phyloP scores from a whole-genome alignment of 1,140 invertebrate genomes.

The Drosophila aff. region DNA sequence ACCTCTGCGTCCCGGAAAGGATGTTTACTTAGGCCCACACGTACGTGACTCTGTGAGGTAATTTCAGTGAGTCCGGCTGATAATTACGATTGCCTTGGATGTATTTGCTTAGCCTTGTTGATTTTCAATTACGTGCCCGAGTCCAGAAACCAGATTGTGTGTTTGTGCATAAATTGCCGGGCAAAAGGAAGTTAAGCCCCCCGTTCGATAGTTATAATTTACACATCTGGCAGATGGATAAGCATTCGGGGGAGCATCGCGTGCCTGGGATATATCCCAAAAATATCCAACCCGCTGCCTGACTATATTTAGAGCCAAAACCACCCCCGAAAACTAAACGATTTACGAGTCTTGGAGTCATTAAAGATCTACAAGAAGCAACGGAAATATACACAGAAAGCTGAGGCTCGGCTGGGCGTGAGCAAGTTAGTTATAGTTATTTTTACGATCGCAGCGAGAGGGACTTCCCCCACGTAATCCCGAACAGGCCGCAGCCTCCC shows the following conservation, averaged over 20 bases:
- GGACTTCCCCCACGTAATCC: conserved; percentile 50
- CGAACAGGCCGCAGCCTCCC: conserved; percentile 20
- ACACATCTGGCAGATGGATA: conserved; percentile 52
- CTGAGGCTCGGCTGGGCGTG: not conserved
- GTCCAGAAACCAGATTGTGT: conserved; percentile 50
- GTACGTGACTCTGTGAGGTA: conserved; percentile 74
- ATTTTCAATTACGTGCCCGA: conserved; percentile 68
- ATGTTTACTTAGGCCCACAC: conserved; percentile 71
- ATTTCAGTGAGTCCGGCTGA: conserved; percentile 47
- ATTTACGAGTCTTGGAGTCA: conserved; percentile 65
- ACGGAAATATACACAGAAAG: conserved; percentile 46
- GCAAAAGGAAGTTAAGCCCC: conserved; percentile 55
- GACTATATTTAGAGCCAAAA: conserved; percentile 30
- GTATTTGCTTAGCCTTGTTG: conserved; percentile 75
- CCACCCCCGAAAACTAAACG: conserved; percentile 66
- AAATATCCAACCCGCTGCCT: conserved; percentile 48
- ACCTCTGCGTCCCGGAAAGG: conserved; percentile 37
- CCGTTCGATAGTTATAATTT: conserved; percentile 47
- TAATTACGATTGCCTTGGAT: conserved; percentile 53
- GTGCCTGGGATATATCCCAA: conserved; percentile 62
- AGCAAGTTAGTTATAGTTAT: conserved; percentile 32
- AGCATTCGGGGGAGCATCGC: conserved; percentile 32
- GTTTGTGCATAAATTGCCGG: conserved; percentile 57
- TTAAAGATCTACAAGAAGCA: conserved; percentile 62
- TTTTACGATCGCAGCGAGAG: conserved; percentile 57